These are phyloP conservation scores for Tragulus kanchil DNA, from an alignment of 2,113 vertebrate species.

Conservation along the genomic window DNA sequence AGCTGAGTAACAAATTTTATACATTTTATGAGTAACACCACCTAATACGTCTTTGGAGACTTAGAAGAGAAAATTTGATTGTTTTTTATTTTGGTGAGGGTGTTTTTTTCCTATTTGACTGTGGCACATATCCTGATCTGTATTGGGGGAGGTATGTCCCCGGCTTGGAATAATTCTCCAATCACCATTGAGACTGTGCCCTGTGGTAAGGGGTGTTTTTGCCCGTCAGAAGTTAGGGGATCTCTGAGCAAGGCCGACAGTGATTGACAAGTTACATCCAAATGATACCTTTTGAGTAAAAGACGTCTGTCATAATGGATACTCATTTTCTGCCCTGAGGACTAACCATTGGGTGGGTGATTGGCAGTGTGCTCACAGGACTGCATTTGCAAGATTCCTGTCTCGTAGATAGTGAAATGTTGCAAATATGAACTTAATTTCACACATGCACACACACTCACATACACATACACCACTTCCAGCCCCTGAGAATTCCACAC, in stretches of 20 bases:
- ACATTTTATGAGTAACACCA: not conserved
- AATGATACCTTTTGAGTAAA: constrained; percentile 50
- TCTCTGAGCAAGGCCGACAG: not conserved
- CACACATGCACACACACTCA: not conserved
- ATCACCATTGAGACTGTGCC: not conserved
- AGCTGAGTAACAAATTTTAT: not conserved
- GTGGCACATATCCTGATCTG: not conserved
- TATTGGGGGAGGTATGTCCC: not conserved
- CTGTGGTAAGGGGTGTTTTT: not conserved
- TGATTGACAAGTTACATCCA: constrained; percentile 52
- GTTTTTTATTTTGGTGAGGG: not conserved
- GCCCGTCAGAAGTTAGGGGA: not conserved
- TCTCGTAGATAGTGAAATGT: constrained; percentile 44
- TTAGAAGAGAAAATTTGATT: not conserved
- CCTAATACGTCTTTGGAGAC: not conserved
- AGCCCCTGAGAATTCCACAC: not conserved
- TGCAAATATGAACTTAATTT: not conserved
- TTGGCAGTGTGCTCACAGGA: constrained; percentile 34
- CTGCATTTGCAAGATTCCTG: constrained; percentile 67
- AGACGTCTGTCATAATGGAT: constrained; percentile 26
- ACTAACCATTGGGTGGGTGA: constrained; percentile 65
- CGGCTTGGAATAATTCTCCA: not conserved
- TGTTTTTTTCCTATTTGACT: not conserved
- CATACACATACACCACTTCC: not conserved
- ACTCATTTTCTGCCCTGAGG: constrained; percentile 14